Evolutionary conservation across 2,888 invertebrate genomes (phyloP).

Genomic region (Nyleta sp.): DNA sequence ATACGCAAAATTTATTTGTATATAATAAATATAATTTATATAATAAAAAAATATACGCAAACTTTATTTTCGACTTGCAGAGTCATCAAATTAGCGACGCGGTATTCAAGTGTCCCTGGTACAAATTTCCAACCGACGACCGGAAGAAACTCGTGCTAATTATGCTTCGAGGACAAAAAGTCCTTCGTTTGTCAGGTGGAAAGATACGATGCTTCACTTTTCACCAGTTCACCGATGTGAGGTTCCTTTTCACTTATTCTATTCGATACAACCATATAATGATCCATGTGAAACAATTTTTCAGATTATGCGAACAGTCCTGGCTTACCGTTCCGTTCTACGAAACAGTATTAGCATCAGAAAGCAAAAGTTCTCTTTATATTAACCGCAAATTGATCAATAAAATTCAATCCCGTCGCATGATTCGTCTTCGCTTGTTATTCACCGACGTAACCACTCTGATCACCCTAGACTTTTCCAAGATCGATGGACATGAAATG

Average conservation of each 20-base stretch:
- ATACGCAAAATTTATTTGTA: too few relatives aligned
- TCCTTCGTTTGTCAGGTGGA: conserved; percentile 18
- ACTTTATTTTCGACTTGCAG: not conserved
- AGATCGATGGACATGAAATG: too few relatives aligned
- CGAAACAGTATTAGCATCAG: not conserved
- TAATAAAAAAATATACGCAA: too few relatives aligned
- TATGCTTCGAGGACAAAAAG: conserved; percentile 22
- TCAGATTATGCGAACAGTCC: conserved; percentile 4
- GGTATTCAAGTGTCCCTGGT: conserved; percentile 2
- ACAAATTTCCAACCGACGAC: conserved; percentile 16
- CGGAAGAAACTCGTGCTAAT: conserved; percentile 5
- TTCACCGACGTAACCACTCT: too few relatives aligned
- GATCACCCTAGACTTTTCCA: too few relatives aligned
- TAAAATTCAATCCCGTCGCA: too few relatives aligned
- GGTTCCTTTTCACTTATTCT: not conserved
- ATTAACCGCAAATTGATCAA: too few relatives aligned
- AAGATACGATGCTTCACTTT: conserved; percentile 20
- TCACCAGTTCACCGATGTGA: conserved; percentile 30
- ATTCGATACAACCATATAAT: not conserved
- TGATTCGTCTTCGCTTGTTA: too few relatives aligned
- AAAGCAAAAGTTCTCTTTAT: too few relatives aligned
- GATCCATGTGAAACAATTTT: not conserved
- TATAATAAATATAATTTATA: too few relatives aligned
- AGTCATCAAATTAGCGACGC: not conserved
- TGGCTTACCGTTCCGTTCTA: conserved; percentile 8